A percentile compares a stretch with the other conserved stretches of the same genome.
Evolutionary conservation across 2,888 invertebrate species (phyloP).

Genomic region (Apocheima hispidaria): DNA sequence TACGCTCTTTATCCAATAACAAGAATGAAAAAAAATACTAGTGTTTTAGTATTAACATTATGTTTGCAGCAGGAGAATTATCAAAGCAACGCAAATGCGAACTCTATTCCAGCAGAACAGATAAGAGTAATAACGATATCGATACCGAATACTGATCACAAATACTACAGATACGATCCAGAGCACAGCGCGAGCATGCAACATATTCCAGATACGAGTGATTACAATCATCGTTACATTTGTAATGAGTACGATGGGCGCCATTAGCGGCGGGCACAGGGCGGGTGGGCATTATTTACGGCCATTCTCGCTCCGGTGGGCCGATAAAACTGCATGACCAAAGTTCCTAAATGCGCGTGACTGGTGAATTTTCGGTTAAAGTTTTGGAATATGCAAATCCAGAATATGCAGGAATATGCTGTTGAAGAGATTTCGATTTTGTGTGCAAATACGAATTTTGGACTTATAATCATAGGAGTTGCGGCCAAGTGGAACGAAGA

Average conservation of each 20-base stretch:
- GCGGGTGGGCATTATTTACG: conserved; percentile 17
- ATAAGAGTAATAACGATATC: not conserved
- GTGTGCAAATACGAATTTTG: too few relatives aligned
- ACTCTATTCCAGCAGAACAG: not conserved
- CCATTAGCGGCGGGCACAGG: conserved; percentile 7
- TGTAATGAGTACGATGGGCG: conserved; percentile 15
- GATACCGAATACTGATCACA: not conserved
- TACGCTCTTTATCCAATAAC: too few relatives aligned
- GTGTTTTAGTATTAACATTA: too few relatives aligned
- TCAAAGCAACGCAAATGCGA: not conserved
- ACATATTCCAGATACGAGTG: conserved; percentile 6
- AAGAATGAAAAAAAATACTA: too few relatives aligned
- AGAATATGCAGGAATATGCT: too few relatives aligned
- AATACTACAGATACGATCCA: not conserved
- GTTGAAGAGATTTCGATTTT: too few relatives aligned
- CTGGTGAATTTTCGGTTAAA: not conserved
- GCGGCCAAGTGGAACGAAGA: too few relatives aligned
- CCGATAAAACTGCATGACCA: conserved; percentile 19
- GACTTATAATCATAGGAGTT: too few relatives aligned
- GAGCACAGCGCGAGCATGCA: not conserved
- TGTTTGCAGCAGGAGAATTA: not conserved
- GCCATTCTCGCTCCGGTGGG: conserved; percentile 12
- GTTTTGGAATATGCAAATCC: not conserved
- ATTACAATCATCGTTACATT: conserved; percentile 16
- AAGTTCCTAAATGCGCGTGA: conserved; percentile 2